Evolutionary conservation across 2,113 vertebrate genomes (phyloP), one percentile per base, ranked within the genome.

Genomic region (Camelus dromedarius): DNA sequence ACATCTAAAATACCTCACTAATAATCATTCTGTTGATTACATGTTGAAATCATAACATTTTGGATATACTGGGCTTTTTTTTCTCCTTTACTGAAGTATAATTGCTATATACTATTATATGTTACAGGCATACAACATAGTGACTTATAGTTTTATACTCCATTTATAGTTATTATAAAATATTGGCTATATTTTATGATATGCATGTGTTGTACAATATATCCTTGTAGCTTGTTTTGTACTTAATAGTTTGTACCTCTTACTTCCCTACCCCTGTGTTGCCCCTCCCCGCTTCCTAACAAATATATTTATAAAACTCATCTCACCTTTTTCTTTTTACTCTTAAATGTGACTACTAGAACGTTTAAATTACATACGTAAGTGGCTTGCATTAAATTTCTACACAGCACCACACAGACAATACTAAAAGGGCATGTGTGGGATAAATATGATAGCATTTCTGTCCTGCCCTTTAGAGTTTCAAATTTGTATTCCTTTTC

Each of bases 221-320:
- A 42, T 42, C 38, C 38, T 42, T 42, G 38, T 42, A 42, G 38
- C 38, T 42, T 42, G 38, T 42, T 42, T 42, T 42, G 5, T 42
- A 42, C 38, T 42, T 42, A 42, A 42, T 42, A 42, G 38, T 42
- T 42, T 42, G 38, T 42, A 42, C 38, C 38, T 42, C 38, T 42
- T 42, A 42, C 38, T 42, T 42, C 38, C 38, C 38, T 42, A 42
- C 38, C 38, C 38, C 38, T 42, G 5, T 42, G 38, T 42, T 5
- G 38, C 38, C 5, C 38, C 38, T 42, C 38, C 38, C 38, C 38
- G 38, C 38, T 42, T 42, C 38, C 38, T 88, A 90, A 67, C 15
- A 83, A 86, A 77, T 62, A 54, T n/a, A 88, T 62, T 88, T 88
- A 82, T 50, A 35, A 75, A 56, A 93, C 67, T 75, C 80, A 80